phyloP scores from a whole-genome alignment of 2,797 vertebrate genomes.

The Gymnocypris eckloni region DNA sequence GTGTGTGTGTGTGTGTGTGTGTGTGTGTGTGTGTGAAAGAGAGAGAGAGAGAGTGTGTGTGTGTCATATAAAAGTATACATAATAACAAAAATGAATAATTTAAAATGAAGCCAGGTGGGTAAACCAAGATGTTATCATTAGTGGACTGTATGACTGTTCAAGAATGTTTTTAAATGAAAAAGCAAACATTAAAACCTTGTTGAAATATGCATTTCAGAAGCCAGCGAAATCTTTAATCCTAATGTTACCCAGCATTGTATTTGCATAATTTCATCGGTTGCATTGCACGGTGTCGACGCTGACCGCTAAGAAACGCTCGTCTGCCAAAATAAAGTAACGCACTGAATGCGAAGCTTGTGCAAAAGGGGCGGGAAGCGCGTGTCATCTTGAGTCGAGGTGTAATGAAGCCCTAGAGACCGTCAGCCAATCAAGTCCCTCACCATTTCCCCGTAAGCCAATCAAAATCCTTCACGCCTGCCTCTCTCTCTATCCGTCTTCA shows the following conservation, averaged over 20 bases:
- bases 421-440: slow-evolving; percentile 73
- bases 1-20: too few species aligned
- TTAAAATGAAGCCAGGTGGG: slow-evolving; percentile 36
- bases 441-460: slow-evolving; percentile 73
- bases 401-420: slow-evolving; percentile 73
- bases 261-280: slow-evolving; percentile 53
- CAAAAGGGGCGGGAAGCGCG: slow-evolving; percentile 76
- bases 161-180: slow-evolving; percentile 22
- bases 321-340: slow-evolving; percentile 71
- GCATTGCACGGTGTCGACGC: slow-evolving; percentile 38
- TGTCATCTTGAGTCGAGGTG: slow-evolving; percentile 79
- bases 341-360: slow-evolving; percentile 81
- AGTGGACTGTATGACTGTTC: slow-evolving; percentile 2
- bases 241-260: slow-evolving; percentile 42
- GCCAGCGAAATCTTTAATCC: slow-evolving; percentile 7
- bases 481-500: slow-evolving; percentile 54
- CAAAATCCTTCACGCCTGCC: slow-evolving; percentile 67
- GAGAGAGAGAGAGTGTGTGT: not conserved
- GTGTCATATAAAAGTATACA: not conserved
- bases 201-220: slow-evolving; percentile 38
- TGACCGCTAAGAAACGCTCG: slow-evolving; percentile 51
- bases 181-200: not conserved
- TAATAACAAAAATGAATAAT: slow-evolving; percentile 1
- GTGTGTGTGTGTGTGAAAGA: not conserved
- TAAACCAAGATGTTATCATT: slow-evolving; percentile 24